Evolutionary conservation across 2,113 vertebrate species (phyloP), one percentile per base, ranked within the genome.

Genomic region (Rissa tridactyla): DNA sequence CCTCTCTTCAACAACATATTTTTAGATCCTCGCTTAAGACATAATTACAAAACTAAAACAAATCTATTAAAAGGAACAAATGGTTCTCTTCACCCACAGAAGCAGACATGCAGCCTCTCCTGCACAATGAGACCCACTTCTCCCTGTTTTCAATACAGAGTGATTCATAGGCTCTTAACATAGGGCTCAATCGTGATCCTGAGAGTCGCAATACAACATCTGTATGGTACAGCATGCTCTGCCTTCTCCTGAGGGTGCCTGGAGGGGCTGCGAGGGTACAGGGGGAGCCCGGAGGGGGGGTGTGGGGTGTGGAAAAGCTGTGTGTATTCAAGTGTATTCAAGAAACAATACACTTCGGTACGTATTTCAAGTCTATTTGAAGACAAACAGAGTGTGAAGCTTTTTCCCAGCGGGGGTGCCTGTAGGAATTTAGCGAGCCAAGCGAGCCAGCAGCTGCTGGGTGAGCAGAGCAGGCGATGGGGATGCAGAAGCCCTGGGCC

Each of bases 271-370:
- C 10, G 22, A 95, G 54, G 12, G 44, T 70, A 92, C 0, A 7
- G 55, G 66, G 36, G 26, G 61, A 95, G 54, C 42, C 77, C 18
- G 12, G 11, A 13, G 5, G 46, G 46, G 15, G 42, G 15, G 42
- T 42, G 42, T 40, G 42, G 30, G 65, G 54, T 10, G 16, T 15
- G 10, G 44, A 80, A 76, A 72, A 46, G 13, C 11, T 62, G 21
- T 26, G 16, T 27, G 15, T 52, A 58, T 11, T 76, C 32, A 79
- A 26, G 30, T 34, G 13, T 47, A 55, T 79, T 81, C 55, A 40
- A 69, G 52, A 96, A 96, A 88, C 26, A 58, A 80, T 44, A 78
- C 20, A 42, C 18, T 87, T 94, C 82, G 55, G 34, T 34, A 61
- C 40, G 23, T 26, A 60, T 85, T 90, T 30, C 27, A 79, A 88